Conservation (phyloP, 2,113 vertebrate species). For the Dipodomys ordii region DNA sequence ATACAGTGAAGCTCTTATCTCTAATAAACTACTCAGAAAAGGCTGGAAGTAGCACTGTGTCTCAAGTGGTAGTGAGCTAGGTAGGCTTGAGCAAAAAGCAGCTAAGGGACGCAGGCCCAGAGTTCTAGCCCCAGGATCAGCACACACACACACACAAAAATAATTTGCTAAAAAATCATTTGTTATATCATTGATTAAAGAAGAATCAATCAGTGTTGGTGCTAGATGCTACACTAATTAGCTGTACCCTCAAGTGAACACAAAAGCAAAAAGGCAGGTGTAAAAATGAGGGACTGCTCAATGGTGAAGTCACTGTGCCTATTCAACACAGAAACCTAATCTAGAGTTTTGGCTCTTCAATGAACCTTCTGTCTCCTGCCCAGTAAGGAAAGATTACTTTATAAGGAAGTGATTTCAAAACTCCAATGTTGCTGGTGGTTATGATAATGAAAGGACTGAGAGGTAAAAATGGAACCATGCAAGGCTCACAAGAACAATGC, state of each 20-base stretch:
- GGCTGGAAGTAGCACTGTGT: no score
- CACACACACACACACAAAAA: background rate
- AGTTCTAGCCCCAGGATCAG: no score
- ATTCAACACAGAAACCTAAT: constrained; percentile 4
- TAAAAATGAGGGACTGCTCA: background rate
- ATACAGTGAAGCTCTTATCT: no score
- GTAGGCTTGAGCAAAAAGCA: no score
- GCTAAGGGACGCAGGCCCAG: no score
- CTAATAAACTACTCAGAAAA: no score
- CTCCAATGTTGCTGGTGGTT: constrained; percentile 46
- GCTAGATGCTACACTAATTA: background rate
- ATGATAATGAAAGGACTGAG: constrained; percentile 51
- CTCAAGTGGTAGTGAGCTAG: no score
- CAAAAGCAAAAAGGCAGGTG: background rate
- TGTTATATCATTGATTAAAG: background rate
- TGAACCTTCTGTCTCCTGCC: constrained; percentile 41
- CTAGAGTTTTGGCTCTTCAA: constrained; percentile 18
- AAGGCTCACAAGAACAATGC: constrained; percentile 58
- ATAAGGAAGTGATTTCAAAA: constrained; percentile 74
- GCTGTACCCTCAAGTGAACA: background rate
- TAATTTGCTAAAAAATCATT: background rate
- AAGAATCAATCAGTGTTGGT: background rate
- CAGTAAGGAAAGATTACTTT: constrained; percentile 55
- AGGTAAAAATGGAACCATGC: constrained; percentile 39
- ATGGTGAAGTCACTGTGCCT: background rate